These are phyloP conservation scores for Pseudopleuronectes americanus DNA, from an alignment of 2,797 vertebrate genomes.

Conservation along the genomic window DNA sequence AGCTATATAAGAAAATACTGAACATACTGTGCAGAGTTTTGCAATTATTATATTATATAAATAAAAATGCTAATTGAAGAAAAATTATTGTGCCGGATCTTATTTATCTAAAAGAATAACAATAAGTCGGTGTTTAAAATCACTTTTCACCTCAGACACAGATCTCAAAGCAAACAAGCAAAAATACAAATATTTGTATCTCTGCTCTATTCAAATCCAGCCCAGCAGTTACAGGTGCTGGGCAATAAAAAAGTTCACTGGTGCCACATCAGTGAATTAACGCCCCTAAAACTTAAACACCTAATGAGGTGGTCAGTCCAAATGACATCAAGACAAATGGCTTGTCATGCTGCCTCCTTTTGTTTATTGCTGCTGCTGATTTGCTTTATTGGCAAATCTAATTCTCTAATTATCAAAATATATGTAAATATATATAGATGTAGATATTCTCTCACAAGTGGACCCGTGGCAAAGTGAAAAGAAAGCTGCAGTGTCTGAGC, in stretches of 20 bases:
- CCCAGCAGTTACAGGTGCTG: slow-evolving; percentile 79
- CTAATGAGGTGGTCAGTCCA: slow-evolving; percentile 90
- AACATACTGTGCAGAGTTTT: too few relatives aligned
- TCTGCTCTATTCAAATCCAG: slow-evolving; percentile 71
- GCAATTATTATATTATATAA: too few relatives aligned
- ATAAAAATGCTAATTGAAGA: too few relatives aligned
- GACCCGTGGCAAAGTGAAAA: slow-evolving; percentile 75
- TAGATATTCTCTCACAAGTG: slow-evolving; percentile 71
- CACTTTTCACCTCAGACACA: slow-evolving; percentile 37
- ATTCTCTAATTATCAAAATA: slow-evolving; percentile 86
- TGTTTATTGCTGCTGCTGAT: slow-evolving; percentile 75
- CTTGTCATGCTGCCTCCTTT: slow-evolving; percentile 84
- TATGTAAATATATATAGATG: slow-evolving; percentile 57
- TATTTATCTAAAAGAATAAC: too few relatives aligned
- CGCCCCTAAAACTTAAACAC: slow-evolving; percentile 88
- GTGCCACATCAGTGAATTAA: slow-evolving; percentile 88
- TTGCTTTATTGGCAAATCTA: slow-evolving; percentile 82
- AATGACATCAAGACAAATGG: slow-evolving; percentile 86
- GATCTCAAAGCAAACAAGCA: slow-evolving; percentile 34
- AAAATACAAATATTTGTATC: not conserved
- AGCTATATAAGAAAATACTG: too few relatives aligned
- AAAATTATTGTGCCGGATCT: too few relatives aligned
- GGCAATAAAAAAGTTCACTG: slow-evolving; percentile 83
- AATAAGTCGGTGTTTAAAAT: not conserved
- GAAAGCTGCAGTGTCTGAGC: slow-evolving; percentile 83